Conservation (phyloP, 1,140 invertebrate species). For the Bombyx mandarina region DNA sequence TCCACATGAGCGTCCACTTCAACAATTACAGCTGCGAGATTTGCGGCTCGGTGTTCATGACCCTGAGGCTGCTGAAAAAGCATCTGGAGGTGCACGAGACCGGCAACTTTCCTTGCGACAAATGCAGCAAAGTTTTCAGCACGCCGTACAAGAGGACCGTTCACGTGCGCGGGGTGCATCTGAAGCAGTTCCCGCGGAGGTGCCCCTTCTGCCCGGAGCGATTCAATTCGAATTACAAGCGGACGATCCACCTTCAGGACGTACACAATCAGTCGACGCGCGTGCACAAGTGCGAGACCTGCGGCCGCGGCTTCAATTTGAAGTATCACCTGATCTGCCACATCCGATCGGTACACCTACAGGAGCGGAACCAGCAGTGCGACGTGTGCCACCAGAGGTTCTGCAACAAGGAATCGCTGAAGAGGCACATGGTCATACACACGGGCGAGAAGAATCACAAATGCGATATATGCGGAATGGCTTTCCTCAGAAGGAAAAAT, state of each 20-base stretch:
- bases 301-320: constrained; percentile 49
- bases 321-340: constrained; percentile 63
- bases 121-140: constrained; percentile 54
- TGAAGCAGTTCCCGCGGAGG: constrained; percentile 49
- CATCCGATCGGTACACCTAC: constrained; percentile 50
- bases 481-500: constrained; percentile 68
- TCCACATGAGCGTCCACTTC: constrained; percentile 63
- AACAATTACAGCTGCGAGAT: constrained; percentile 63
- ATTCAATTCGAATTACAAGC: constrained; percentile 54
- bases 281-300: constrained; percentile 63
- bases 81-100: constrained; percentile 67
- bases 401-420: constrained; percentile 62
- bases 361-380: constrained; percentile 59
- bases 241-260: constrained; percentile 57
- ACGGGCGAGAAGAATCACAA: constrained; percentile 81
- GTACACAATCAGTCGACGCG: constrained; percentile 56
- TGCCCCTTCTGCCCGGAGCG: constrained; percentile 60
- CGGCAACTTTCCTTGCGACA: constrained; percentile 53
- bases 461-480: constrained; percentile 78
- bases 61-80: constrained; percentile 68
- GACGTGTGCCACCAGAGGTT: constrained; percentile 62
- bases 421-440: constrained; percentile 73
- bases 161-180: constrained; percentile 50
- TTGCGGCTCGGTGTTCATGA: constrained; percentile 71
- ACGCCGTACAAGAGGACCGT: constrained; percentile 48